These are phyloP conservation scores for Philypnodon macrostomus DNA, from an alignment of 2,797 vertebrate species.

Conservation along the genomic window DNA sequence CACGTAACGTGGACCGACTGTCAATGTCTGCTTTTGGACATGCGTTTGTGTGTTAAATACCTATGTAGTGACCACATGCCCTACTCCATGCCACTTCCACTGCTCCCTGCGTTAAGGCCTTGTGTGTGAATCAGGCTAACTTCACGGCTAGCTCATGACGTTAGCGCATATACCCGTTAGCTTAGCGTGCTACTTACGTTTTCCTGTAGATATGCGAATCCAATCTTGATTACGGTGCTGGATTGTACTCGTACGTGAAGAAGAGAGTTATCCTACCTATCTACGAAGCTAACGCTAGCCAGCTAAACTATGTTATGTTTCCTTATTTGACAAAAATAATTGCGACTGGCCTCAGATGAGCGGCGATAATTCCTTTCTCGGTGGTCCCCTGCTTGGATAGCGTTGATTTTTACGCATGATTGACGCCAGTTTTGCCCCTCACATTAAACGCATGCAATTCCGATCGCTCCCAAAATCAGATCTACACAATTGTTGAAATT, in stretches of 20 bases:
- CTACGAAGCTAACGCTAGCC: slow-evolving; percentile 59
- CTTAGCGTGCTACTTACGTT: slow-evolving; percentile 71
- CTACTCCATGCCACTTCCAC: slow-evolving; percentile 43
- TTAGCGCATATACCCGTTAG: slow-evolving; percentile 46
- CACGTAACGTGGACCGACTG: slow-evolving; percentile 3
- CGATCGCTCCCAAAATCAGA: slow-evolving; percentile 60
- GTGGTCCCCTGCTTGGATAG: slow-evolving; percentile 78
- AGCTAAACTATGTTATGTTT: slow-evolving; percentile 64
- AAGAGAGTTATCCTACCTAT: slow-evolving; percentile 46
- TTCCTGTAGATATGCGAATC: slow-evolving; percentile 61
- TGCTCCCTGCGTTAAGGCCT: slow-evolving; percentile 57
- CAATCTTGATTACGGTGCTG: slow-evolving; percentile 54
- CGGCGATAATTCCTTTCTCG: slow-evolving; percentile 80
- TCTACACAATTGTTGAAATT: slow-evolving; percentile 63
- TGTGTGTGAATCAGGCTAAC: slow-evolving; percentile 46
- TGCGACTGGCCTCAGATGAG: slow-evolving; percentile 77
- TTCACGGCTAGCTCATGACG: slow-evolving; percentile 61
- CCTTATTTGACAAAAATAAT: slow-evolving; percentile 73
- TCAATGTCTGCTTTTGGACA: slow-evolving; percentile 21
- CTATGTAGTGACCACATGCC: slow-evolving; percentile 58
- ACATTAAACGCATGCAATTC: slow-evolving; percentile 57
- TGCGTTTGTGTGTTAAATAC: slow-evolving; percentile 44
- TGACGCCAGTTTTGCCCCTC: slow-evolving; percentile 70
- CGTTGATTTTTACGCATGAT: slow-evolving; percentile 80
- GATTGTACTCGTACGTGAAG: slow-evolving; percentile 46